Conservation (phyloP, 2,113 vertebrate genomes). For the Oriolus oriolus region DNA sequence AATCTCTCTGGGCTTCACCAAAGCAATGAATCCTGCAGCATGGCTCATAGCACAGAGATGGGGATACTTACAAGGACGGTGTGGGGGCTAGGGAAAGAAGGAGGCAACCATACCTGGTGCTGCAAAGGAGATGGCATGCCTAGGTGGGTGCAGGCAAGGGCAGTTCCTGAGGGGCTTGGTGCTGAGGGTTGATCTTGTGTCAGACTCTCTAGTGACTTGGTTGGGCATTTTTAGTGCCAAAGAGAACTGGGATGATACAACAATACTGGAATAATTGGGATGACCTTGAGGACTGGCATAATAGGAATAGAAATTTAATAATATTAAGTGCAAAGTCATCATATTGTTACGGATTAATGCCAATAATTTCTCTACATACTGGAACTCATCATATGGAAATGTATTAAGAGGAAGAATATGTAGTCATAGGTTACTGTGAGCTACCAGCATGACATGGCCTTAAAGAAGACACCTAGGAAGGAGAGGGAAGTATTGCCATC, state of each 20-base stretch:
- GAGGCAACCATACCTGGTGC: background rate
- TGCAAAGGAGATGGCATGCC: background rate
- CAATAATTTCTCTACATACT: background rate
- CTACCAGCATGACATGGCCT: background rate
- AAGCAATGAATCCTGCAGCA: background rate
- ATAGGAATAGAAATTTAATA: background rate
- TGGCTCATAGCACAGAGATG: background rate
- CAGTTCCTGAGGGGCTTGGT: background rate
- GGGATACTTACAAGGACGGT: background rate
- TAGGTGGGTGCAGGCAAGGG: background rate
- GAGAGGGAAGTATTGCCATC: background rate
- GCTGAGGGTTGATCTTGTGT: background rate
- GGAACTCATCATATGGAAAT: background rate
- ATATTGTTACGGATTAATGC: background rate
- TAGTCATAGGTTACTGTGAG: background rate
- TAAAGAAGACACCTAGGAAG: background rate
- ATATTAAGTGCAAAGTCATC: background rate
- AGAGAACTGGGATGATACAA: background rate
- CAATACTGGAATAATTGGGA: background rate
- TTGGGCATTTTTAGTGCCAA: background rate
- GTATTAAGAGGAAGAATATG: background rate
- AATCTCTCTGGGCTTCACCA: background rate
- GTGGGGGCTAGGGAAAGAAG: background rate
- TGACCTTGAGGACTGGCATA: background rate
- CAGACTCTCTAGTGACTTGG: background rate